A percentile compares a stretch with the other conserved stretches of the same genome.
phyloP scores from a whole-genome alignment of 2,113 vertebrate species.

The Cinclus cinclus region DNA sequence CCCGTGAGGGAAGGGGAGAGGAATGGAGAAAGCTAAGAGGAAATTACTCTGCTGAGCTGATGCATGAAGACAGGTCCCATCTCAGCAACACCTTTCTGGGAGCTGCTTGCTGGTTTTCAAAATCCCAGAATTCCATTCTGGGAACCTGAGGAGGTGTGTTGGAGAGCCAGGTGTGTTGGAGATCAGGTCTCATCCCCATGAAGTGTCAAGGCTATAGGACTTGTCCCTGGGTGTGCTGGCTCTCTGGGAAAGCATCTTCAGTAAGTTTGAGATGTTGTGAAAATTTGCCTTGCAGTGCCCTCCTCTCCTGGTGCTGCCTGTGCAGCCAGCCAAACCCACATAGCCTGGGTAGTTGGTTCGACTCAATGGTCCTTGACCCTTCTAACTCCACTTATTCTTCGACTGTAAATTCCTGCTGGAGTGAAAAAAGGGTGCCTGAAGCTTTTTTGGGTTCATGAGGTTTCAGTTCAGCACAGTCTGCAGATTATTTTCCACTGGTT shows the following conservation, averaged over 20 bases:
- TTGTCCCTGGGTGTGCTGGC: rapidly evolving
- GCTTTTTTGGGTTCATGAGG: background rate
- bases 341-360: too few relatives aligned
- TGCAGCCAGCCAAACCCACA: background rate
- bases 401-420: background rate
- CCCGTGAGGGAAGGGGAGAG: background rate
- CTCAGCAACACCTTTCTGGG: background rate
- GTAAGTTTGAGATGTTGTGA: background rate
- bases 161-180: background rate
- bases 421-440: background rate
- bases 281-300: background rate
- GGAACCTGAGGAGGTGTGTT: background rate
- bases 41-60: background rate
- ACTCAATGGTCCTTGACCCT: rapidly evolving
- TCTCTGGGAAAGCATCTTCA: background rate
- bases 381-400: background rate
- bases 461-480: background rate
- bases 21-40: background rate
- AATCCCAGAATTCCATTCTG: background rate
- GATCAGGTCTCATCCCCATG: background rate
- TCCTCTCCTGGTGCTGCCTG: background rate
- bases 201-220: background rate
- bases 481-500: background rate
- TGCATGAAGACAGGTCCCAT: background rate
- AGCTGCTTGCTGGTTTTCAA: background rate